A percentile compares a stretch with the other conserved stretches of the same genome.
phyloP scores from a whole-genome alignment of 2,888 invertebrate species.

The Meliscaeva auricollis region DNA sequence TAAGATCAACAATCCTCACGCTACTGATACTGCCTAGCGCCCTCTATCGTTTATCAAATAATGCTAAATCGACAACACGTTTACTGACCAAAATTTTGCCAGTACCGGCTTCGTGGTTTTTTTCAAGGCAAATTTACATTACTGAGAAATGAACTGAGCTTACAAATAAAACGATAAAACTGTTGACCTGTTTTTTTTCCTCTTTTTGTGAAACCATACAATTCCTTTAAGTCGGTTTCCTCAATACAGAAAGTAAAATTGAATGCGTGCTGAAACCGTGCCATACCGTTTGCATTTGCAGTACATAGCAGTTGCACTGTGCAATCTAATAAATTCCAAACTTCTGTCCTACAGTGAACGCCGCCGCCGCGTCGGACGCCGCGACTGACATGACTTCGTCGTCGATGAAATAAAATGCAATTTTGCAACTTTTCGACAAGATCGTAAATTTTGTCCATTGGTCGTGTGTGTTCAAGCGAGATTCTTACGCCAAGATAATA shows the following conservation, averaged over 20 bases:
- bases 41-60: too few relatives aligned
- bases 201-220: not conserved
- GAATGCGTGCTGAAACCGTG: slow-evolving; percentile 50
- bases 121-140: too few relatives aligned
- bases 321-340: slow-evolving; percentile 43
- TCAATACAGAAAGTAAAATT: slow-evolving; percentile 2
- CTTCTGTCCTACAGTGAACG: slow-evolving; percentile 24
- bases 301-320: not conserved
- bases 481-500: slow-evolving; percentile 52
- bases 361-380: too few relatives aligned
- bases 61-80: too few relatives aligned
- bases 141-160: too few relatives aligned
- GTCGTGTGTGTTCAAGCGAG: slow-evolving; percentile 41
- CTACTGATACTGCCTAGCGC: too few relatives aligned
- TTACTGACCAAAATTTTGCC: too few relatives aligned
- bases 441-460: slow-evolving; percentile 60
- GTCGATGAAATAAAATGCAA: slow-evolving; percentile 43
- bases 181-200: too few relatives aligned
- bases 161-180: too few relatives aligned
- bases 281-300: slow-evolving; percentile 14
- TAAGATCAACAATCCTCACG: too few relatives aligned
- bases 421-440: slow-evolving; percentile 69
- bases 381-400: too few relatives aligned
- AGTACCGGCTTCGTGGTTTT: too few relatives aligned
- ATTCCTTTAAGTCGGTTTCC: not conserved